Evolutionary conservation across 2,797 vertebrate species (phyloP).

Genomic region (Trichosurus vulpecula): DNA sequence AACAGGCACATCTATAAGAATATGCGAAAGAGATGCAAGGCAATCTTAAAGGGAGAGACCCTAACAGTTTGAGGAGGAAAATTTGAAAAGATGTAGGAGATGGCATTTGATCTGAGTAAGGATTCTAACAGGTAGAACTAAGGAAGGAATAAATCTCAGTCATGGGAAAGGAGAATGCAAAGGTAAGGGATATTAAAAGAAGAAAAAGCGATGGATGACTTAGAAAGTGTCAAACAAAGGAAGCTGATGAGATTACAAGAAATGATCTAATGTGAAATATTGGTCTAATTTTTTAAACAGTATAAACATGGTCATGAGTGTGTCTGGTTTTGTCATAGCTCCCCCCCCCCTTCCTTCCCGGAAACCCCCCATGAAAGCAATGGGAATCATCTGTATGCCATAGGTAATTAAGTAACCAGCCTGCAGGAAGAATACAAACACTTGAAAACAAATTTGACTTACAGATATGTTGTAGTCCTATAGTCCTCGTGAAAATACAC

Average conservation of each 20-base stretch:
- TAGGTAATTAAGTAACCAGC: slow-evolving; percentile 13
- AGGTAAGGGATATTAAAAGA: background rate
- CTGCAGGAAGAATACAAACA: background rate
- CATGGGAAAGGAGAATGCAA: background rate
- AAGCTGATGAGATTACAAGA: background rate
- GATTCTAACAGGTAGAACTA: background rate
- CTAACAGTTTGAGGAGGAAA: background rate
- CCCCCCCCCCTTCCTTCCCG: background rate
- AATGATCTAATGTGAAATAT: slow-evolving; percentile 19
- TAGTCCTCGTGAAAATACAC: slow-evolving; percentile 35
- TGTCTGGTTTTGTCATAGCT: slow-evolving; percentile 23
- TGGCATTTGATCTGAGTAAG: background rate
- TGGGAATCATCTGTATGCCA: background rate
- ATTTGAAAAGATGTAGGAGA: background rate
- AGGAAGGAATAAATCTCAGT: background rate
- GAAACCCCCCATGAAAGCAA: background rate
- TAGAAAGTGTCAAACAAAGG: background rate
- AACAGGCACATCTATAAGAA: background rate
- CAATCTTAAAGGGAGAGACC: background rate
- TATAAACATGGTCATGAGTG: background rate
- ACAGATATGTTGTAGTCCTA: background rate
- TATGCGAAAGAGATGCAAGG: background rate
- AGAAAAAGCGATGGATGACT: background rate
- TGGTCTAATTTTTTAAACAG: slow-evolving; percentile 34
- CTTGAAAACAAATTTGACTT: slow-evolving; percentile 47